phyloP scores from a whole-genome alignment of 2,888 invertebrate genomes.

The Heliconius sara region DNA sequence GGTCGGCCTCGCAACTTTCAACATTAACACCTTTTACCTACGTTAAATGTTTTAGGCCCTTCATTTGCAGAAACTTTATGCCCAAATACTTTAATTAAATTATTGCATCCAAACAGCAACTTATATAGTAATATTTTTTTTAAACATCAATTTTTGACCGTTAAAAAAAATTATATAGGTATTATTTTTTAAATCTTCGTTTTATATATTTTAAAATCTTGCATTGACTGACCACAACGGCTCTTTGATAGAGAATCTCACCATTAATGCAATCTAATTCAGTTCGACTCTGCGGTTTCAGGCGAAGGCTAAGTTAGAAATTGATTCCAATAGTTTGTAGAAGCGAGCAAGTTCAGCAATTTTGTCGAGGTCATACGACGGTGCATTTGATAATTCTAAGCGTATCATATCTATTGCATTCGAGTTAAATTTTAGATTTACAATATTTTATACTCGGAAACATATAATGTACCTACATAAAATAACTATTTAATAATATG shows the following conservation, averaged over 20 bases:
- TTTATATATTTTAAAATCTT: conserved; percentile 9
- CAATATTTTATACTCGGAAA: not conserved
- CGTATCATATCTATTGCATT: conserved; percentile 26
- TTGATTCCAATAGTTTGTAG: conserved; percentile 52
- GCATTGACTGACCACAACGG: conserved; percentile 26
- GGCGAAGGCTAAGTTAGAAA: conserved; percentile 53
- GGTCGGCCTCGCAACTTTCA: conserved; percentile 72
- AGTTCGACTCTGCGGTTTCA: conserved; percentile 51
- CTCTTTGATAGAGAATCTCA: conserved; percentile 47
- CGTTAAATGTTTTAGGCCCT: conserved; percentile 45
- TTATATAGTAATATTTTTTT: not conserved
- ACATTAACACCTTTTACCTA: conserved; percentile 69
- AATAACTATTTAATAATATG: not conserved
- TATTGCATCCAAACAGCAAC: not conserved
- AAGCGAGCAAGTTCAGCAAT: conserved; percentile 51
- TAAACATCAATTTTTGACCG: not conserved
- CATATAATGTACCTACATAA: not conserved
- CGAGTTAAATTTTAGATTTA: not conserved
- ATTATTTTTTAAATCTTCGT: not conserved
- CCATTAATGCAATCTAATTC: conserved; percentile 54
- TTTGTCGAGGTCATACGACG: conserved; percentile 45
- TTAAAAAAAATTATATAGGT: not conserved
- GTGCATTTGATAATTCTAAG: conserved; percentile 44
- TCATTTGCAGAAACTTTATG: conserved; percentile 20
- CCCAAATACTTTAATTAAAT: not conserved